Evolutionary conservation across 2,888 invertebrate genomes (phyloP).

Genomic region (Aelia acuminata): DNA sequence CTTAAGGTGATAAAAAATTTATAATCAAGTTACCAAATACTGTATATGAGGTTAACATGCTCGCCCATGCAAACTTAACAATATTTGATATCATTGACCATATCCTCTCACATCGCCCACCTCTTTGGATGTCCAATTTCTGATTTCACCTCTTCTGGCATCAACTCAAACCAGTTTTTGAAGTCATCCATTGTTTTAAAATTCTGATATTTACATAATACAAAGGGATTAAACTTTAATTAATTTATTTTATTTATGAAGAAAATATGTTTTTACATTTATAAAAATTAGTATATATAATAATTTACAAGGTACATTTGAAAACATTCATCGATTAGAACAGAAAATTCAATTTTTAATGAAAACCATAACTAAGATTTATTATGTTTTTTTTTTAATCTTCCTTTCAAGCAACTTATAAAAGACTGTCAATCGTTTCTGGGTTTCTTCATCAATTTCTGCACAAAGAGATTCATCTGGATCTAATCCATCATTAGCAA

Average conservation of each 20-base stretch:
- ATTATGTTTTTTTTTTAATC: slow-evolving; percentile 34
- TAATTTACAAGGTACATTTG: neutral
- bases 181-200: too few relatives aligned
- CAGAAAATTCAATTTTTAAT: neutral
- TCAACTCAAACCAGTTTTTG: too few relatives aligned
- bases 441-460: slow-evolving; percentile 46
- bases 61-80: too few relatives aligned
- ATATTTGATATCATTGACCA: too few relatives aligned
- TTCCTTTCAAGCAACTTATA: slow-evolving; percentile 40
- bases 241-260: neutral
- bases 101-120: too few relatives aligned
- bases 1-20: too few relatives aligned
- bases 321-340: neutral
- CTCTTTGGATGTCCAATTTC: too few relatives aligned
- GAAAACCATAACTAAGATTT: neutral
- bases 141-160: too few relatives aligned
- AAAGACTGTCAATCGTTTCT: slow-evolving; percentile 28
- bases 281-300: neutral
- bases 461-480: slow-evolving; percentile 47
- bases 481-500: slow-evolving; percentile 55
- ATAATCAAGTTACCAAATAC: too few relatives aligned
- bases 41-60: too few relatives aligned
- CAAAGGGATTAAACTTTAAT: neutral
- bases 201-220: neutral
- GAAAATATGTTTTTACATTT: neutral